These are phyloP conservation scores for Triplophysa yarkandensis DNA, from an alignment of 2,797 vertebrate species.

Conservation along the genomic window DNA sequence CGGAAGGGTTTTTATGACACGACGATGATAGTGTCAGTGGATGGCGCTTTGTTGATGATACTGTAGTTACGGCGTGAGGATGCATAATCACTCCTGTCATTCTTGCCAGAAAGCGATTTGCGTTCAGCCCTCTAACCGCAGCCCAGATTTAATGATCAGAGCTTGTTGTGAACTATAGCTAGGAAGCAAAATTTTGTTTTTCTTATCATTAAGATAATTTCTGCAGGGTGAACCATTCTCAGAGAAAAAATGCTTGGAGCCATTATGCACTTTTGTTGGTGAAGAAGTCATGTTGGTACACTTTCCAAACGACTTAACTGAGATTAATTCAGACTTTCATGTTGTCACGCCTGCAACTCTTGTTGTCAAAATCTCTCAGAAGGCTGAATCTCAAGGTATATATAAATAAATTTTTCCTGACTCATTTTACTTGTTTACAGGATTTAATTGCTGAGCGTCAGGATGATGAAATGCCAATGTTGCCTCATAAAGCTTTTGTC, in stretches of 20 bases:
- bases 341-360: constrained; percentile 60
- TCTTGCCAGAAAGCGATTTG: constrained; percentile 12
- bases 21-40: constrained; percentile 26
- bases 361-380: constrained; percentile 59
- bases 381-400: constrained; percentile 61
- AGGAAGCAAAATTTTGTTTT: constrained; percentile 12
- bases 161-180: neutral
- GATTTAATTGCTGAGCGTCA: constrained; percentile 58
- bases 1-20: constrained; percentile 31
- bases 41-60: constrained; percentile 22
- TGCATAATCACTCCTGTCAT: constrained; percentile 28
- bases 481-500: constrained; percentile 65
- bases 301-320: constrained; percentile 63
- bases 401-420: constrained; percentile 52
- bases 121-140: constrained; percentile 1
- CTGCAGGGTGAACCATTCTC: constrained; percentile 23
- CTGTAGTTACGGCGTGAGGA: constrained; percentile 25
- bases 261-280: constrained; percentile 11
- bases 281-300: constrained; percentile 45
- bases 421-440: constrained; percentile 61
- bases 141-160: constrained; percentile 33
- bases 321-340: constrained; percentile 68
- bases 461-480: constrained; percentile 63
- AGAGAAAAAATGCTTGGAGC: constrained; percentile 5
- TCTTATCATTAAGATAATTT: neutral